Base-by-base conservation (phyloP, 1,140 invertebrate species). In the Probaryconus sp. region DNA sequence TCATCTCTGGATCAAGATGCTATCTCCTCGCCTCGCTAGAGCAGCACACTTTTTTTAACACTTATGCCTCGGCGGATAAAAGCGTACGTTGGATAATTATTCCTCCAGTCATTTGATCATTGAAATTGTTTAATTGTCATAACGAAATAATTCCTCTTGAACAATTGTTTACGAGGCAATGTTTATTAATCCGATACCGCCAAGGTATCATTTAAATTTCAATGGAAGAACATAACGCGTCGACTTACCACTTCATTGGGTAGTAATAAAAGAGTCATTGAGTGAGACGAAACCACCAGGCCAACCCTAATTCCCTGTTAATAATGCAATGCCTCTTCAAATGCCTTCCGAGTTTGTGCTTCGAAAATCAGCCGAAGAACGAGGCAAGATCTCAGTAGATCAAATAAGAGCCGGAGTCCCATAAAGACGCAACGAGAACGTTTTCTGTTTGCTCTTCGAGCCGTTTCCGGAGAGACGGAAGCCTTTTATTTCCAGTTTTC, bases 1-100 rank as follows among this genome's bases (percentile, higher is more conserved):
- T 81, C 75, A 47, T 53, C 73, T 28, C 20, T 6, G 71, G 76
- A 81, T 81, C 73, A 74, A 81, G 80, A 83, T 83, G 65, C 48
- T 82, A 82, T 82, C 81, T 51, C 31, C 3, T 53, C 33, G 43
- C 2, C 18, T 37, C 9, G 26, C n/a, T n/a, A n/a, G n/a, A n/a
- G 28, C 11, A n/a, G 9, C 13, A 14, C 28, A 5, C 35, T 58
- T 13, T 16, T 20, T 51, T 56, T 47, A 30, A 37, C 53, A 14
- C 35, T 58, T 48, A 9, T 14, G 7, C 51, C n/a, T n/a, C n/a
- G n/a, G n/a, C n/a, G n/a, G n/a, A n/a, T n/a, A n/a, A n/a, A n/a
- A n/a, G n/a, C n/a, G n/a, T n/a, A n/a, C n/a, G n/a, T n/a, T n/a
- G n/a, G n/a, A n/a, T n/a, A n/a, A n/a, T n/a, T n/a, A n/a, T n/a